Evolutionary conservation across 23 tunicate genomes (phyloP).

Genomic region (Oikopleura vanhoeffeni): DNA sequence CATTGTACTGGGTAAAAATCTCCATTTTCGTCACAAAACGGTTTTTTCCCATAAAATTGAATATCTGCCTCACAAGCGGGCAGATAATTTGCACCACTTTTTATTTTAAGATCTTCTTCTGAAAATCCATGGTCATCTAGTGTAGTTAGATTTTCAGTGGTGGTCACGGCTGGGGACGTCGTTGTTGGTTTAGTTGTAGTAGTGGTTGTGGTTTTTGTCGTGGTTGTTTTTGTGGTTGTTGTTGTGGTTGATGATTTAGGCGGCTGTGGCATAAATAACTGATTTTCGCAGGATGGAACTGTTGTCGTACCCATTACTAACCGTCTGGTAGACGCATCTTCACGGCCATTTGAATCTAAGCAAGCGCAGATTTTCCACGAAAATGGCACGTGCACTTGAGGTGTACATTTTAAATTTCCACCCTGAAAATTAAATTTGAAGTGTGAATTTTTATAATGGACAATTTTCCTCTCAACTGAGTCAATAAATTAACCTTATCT

Average conservation of each 20-base stretch:
- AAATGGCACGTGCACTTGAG: neutral
- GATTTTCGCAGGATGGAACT: neutral
- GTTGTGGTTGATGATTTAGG: neutral
- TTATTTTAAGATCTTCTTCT: neutral
- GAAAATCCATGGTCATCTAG: constrained; percentile 5
- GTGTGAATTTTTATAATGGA: no score
- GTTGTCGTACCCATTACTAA: neutral
- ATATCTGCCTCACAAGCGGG: neutral
- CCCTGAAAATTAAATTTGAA: no score
- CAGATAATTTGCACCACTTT: neutral
- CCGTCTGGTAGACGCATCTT: neutral
- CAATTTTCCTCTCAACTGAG: no score
- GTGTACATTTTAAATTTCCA: neutral
- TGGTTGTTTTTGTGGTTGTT: neutral
- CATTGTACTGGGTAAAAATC: neutral
- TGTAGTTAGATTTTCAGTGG: neutral
- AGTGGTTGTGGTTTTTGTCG: neutral
- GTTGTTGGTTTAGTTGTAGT: neutral
- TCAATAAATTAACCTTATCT: no score
- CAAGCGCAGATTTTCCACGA: neutral
- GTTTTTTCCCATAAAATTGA: neutral
- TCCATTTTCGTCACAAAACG: neutral
- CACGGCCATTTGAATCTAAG: neutral
- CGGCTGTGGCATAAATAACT: neutral
- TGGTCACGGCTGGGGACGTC: neutral